Evolutionary conservation across 2,797 vertebrate species (phyloP).

Genomic region (Myotis findleyi): DNA sequence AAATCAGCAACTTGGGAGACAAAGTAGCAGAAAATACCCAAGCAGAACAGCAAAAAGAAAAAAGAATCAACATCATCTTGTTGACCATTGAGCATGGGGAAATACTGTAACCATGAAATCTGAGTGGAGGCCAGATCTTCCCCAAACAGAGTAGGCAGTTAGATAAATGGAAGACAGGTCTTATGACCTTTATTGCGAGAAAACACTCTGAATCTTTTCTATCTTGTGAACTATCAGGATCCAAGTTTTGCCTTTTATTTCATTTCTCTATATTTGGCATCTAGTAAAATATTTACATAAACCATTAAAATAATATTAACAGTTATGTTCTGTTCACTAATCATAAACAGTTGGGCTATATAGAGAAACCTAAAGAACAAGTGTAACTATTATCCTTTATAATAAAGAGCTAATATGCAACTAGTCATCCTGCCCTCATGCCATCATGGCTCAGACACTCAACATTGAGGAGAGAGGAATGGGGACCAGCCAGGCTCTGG

Average conservation of each 20-base stretch:
- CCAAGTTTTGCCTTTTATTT: not conserved
- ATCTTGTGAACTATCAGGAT: not conserved
- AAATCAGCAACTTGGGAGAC: no score
- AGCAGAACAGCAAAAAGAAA: no score
- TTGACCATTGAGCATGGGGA: not conserved
- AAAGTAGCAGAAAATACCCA: no score
- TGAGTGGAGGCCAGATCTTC: not conserved
- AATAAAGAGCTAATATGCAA: no score
- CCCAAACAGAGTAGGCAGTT: not conserved
- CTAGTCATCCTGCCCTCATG: no score
- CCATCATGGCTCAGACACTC: no score
- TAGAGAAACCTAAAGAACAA: not conserved
- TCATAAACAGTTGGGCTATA: not conserved
- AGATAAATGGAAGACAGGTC: not conserved
- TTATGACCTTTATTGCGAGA: not conserved
- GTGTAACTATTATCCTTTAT: not conserved
- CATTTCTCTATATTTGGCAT: not conserved
- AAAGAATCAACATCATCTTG: not conserved
- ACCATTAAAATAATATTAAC: not conserved
- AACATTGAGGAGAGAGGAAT: no score
- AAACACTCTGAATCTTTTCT: not conserved
- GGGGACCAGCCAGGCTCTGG: no score
- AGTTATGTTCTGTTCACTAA: not conserved
- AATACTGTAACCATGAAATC: not conserved
- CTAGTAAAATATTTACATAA: not conserved